Conservation (phyloP, 2,113 vertebrate genomes). For the Phasianus colchicus region DNA sequence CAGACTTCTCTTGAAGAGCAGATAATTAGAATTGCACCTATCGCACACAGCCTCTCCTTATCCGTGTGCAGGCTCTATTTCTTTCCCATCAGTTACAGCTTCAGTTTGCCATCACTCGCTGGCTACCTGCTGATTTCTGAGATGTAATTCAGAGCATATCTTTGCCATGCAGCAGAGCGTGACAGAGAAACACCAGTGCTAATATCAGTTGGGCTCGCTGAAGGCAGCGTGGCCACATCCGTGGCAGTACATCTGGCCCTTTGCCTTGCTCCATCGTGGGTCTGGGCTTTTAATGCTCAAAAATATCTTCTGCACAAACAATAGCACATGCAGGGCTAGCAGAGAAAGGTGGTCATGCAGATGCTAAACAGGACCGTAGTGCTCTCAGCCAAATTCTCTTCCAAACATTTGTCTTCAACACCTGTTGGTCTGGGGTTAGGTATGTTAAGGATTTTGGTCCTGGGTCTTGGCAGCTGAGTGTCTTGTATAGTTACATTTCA, state of each 20-base stretch:
- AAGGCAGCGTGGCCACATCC: not conserved
- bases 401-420: not conserved
- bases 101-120: not conserved
- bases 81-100: not conserved
- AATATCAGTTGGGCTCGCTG: not conserved
- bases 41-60: not conserved
- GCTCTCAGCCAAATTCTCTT: not conserved
- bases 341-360: not conserved
- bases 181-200: not conserved
- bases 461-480: not conserved
- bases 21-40: not conserved
- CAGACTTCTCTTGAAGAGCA: not conserved
- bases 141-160: accelerated
- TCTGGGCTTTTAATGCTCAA: not conserved
- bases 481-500: not conserved
- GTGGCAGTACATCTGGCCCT: accelerated
- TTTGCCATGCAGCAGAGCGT: accelerated
- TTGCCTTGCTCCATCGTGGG: not conserved
- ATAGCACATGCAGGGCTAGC: accelerated
- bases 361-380: not conserved
- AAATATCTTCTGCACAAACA: not conserved
- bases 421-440: not conserved
- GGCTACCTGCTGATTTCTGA: not conserved
- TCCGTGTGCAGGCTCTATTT: not conserved
- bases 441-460: not conserved